These are phyloP conservation scores for Battus philenor DNA, from an alignment of 1,140 invertebrate genomes.

Conservation along the genomic window DNA sequence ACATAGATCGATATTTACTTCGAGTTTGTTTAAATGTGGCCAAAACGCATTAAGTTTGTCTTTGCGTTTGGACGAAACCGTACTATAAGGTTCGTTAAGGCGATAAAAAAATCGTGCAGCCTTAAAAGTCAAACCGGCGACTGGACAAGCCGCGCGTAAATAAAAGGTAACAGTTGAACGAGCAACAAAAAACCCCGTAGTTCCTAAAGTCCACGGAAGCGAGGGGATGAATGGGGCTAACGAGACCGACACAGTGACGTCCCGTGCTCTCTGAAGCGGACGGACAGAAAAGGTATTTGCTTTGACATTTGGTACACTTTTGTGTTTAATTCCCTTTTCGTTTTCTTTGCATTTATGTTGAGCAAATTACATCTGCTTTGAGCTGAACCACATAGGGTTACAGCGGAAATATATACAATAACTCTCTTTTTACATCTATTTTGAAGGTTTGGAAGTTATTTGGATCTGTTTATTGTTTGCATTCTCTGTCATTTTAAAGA, in stretches of 20 bases:
- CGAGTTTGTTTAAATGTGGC: no score
- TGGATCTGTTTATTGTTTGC: background rate
- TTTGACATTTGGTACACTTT: slow-evolving; percentile 40
- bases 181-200: slow-evolving; percentile 37
- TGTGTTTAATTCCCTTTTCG: slow-evolving; percentile 25
- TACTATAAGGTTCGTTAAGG: slow-evolving; percentile 10
- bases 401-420: background rate
- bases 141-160: slow-evolving; percentile 11
- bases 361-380: slow-evolving; percentile 14
- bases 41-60: no score
- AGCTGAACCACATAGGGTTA: background rate
- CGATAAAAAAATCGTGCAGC: slow-evolving; percentile 2
- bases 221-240: slow-evolving; percentile 57
- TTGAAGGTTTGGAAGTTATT: background rate
- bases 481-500: no score
- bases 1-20: no score
- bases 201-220: slow-evolving; percentile 37
- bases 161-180: slow-evolving; percentile 28
- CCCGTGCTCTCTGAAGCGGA: slow-evolving; percentile 33
- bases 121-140: slow-evolving; percentile 8
- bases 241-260: slow-evolving; percentile 42
- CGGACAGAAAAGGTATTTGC: slow-evolving; percentile 25
- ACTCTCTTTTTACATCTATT: slow-evolving; percentile 5
- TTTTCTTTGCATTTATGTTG: slow-evolving; percentile 14
- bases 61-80: no score